Evolutionary conservation across 1,140 invertebrate genomes (phyloP).

Genomic region (Tribolium madens): DNA sequence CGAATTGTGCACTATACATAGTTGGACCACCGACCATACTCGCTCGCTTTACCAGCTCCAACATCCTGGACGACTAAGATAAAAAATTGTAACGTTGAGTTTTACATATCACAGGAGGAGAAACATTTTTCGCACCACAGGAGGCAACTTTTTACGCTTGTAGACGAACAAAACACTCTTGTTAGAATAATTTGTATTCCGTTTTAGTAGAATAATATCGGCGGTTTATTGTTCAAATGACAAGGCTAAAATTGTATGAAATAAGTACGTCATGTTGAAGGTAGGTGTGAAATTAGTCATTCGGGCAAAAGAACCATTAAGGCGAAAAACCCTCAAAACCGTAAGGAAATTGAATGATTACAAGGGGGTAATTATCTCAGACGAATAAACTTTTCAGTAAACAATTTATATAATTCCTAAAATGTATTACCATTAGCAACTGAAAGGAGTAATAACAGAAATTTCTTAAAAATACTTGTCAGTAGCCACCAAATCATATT

Average conservation of each 20-base stretch:
- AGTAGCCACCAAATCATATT: constrained; percentile 12
- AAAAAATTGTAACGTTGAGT: constrained; percentile 14
- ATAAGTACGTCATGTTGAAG: constrained; percentile 27
- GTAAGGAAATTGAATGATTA: background rate
- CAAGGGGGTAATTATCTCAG: background rate
- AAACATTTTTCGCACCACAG: constrained; percentile 32
- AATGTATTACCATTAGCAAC: background rate
- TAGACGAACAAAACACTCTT: constrained; percentile 21
- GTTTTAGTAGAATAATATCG: constrained; percentile 21
- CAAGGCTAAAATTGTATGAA: constrained; percentile 28
- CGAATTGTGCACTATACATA: constrained; percentile 47
- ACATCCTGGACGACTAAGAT: constrained; percentile 44
- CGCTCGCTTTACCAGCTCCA: constrained; percentile 52
- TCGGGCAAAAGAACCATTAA: background rate
- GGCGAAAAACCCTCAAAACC: too few species aligned
- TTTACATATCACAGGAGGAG: background rate
- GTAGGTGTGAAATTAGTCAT: constrained; percentile 34
- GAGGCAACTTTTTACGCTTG: constrained; percentile 22
- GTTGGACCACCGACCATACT: constrained; percentile 47
- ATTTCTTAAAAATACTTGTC: background rate
- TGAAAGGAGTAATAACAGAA: background rate
- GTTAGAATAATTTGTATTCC: constrained; percentile 24
- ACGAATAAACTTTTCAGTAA: background rate
- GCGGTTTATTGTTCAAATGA: constrained; percentile 29
- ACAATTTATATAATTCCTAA: too few species aligned